phyloP scores from a whole-genome alignment of 2,113 vertebrate genomes.

The Australoheros scitulus region DNA sequence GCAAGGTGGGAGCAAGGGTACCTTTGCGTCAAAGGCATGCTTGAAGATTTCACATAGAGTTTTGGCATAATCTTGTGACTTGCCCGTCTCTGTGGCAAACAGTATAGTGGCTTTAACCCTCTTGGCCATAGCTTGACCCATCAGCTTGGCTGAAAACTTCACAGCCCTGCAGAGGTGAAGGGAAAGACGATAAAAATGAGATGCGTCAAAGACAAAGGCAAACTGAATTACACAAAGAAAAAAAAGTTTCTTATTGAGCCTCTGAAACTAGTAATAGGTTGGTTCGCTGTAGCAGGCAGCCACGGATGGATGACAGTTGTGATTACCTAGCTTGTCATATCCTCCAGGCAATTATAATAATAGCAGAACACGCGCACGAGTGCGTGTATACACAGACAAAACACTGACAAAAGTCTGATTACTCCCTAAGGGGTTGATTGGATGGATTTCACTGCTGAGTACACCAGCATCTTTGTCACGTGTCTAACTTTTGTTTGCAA shows the following conservation, averaged over 20 bases:
- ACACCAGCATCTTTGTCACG: conserved; percentile 23
- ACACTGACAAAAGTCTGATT: conserved; percentile 66
- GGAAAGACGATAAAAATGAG: not conserved
- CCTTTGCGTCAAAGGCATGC: conserved; percentile 98
- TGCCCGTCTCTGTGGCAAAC: conserved; percentile 95
- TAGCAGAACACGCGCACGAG: conserved; percentile 38
- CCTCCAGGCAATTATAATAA: conserved; percentile 75
- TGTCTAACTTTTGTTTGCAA: conserved; percentile 42
- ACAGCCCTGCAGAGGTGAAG: conserved; percentile 85
- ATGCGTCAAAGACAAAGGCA: not conserved
- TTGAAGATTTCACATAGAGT: conserved; percentile 99
- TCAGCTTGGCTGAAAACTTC: conserved; percentile 98
- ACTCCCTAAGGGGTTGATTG: conserved; percentile 71
- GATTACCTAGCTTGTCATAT: conserved; percentile 69
- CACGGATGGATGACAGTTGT: conserved; percentile 56
- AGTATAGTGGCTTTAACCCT: conserved; percentile 97
- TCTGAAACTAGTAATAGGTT: not conserved
- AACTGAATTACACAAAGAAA: not conserved
- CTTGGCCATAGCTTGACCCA: conserved; percentile 99
- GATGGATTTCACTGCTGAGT: conserved; percentile 62
- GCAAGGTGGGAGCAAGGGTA: conserved; percentile 71
- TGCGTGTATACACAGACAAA: conserved; percentile 16
- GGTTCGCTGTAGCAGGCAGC: conserved; percentile 28
- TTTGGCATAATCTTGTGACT: conserved; percentile 96
- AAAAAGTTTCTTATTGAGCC: conserved; percentile 1